Base-by-base conservation (phyloP, 2,113 vertebrate genomes). In the Laticauda colubrina region DNA sequence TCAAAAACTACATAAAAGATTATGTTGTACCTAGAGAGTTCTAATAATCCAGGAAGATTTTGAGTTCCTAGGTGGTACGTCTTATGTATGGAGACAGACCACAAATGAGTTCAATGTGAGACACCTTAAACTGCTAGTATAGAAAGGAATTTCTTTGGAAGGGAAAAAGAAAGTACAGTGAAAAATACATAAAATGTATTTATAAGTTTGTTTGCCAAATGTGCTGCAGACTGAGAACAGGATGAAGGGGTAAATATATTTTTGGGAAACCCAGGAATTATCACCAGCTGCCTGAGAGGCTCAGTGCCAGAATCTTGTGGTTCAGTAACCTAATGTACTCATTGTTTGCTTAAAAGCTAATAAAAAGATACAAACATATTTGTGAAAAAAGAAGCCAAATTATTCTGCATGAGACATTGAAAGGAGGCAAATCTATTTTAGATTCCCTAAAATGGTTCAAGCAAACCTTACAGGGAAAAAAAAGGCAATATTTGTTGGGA, bases 201-300 rank as follows among this genome's bases (percentile, higher is more conserved):
- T 69, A 56, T 39, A 92, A 93, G 93, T 90, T 93, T 92, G 69
- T 93, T 86, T 92, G 90, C 85, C 92, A 96, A 45, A 86, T 87
- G 59, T 10, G 0, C 9, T 94, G 92, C 1, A 89, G 88, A 95
- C 91, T 88, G 23, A 56, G 85, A 21, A 55, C 14, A 15, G 34
- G n/a, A 18, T 5, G 24, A 43, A 64, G 55, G 9, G 4, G 95
- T 94, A 95, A 90, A 95, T 94, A 92, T 45, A 96, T 92, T 96
- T 96, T 93, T 95, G 95, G 95, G 93, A 97, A 96, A 95, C 39
- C 92, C 95, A 64, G 92, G 94, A 95, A 96, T 94, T 92, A 95
- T 85, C 94, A 89, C 90, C 92, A 95, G 94, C 94, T 95, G 92
- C 61, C n/a, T 59, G 54, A 89, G 81, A 87, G 94, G 93, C 95